Percentiles rank a stretch among this genome's conserved stretches.
Conservation (phyloP, 2,113 vertebrate species). For the Ahaetulla prasina region DNA sequence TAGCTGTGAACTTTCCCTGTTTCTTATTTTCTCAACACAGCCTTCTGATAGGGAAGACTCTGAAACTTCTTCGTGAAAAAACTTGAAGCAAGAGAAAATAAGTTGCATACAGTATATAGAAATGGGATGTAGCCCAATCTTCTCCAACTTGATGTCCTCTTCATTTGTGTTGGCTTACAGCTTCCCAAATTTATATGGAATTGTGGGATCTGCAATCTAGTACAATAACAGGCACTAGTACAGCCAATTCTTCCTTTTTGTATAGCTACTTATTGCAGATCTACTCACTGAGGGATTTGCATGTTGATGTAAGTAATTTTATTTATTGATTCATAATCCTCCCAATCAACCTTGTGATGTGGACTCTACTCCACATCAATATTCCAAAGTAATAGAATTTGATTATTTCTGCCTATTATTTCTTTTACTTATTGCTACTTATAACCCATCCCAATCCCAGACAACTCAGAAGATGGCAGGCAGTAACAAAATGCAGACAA, state of each 20-base stretch:
- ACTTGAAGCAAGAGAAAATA: not conserved
- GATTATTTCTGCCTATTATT: not conserved
- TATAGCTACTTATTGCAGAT: not conserved
- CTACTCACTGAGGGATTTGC: not conserved
- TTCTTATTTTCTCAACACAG: not conserved
- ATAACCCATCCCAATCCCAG: not conserved
- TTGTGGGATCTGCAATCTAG: not conserved
- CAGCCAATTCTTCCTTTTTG: not conserved
- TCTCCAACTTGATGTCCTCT: not conserved
- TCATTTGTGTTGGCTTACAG: not conserved
- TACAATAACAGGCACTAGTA: not conserved
- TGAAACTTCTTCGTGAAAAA: not conserved
- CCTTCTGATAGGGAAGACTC: not conserved
- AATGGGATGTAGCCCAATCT: not conserved
- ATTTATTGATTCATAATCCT: not conserved
- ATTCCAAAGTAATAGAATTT: not conserved
- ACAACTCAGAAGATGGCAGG: not conserved
- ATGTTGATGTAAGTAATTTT: not conserved
- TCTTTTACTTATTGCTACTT: not conserved
- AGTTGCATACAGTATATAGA: not conserved
- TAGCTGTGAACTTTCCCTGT: not conserved
- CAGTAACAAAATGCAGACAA: not conserved
- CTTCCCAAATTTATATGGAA: not conserved
- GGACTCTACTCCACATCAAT: not conserved
- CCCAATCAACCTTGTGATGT: not conserved